Conservation (phyloP, 1,140 invertebrate species). For the Babylonia areolata region DNA sequence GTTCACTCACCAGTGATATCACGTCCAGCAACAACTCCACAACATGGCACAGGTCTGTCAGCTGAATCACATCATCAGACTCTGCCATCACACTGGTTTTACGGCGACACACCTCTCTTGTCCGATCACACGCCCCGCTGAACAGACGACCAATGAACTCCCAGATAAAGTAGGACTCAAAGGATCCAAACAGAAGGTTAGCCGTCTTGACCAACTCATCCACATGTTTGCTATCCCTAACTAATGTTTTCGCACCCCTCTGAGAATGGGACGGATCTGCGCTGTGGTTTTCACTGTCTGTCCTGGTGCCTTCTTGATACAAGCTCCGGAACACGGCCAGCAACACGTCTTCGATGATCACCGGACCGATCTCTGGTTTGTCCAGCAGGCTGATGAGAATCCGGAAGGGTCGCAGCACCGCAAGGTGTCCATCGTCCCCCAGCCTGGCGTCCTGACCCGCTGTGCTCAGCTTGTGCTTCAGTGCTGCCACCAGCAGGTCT, state of each 20-base stretch:
- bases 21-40: conserved; percentile 88
- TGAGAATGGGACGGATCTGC: conserved; percentile 32
- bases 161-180: conserved; percentile 93
- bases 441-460: conserved; percentile 28
- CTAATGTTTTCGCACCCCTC: background rate
- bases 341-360: conserved; percentile 90
- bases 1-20: conserved; percentile 80
- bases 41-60: conserved; percentile 81
- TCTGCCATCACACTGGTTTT: conserved; percentile 38
- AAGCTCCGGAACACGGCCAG: conserved; percentile 88
- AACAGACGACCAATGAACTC: conserved; percentile 86
- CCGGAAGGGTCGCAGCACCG: conserved; percentile 85
- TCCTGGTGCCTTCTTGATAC: conserved; percentile 58
- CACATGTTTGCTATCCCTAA: conserved; percentile 42
- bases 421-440: conserved; percentile 43
- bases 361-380: conserved; percentile 90
- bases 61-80: conserved; percentile 53
- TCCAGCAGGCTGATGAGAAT: conserved; percentile 92
- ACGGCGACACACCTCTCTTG: conserved; percentile 25
- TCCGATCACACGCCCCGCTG: conserved; percentile 79
- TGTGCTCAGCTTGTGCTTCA: conserved; percentile 75
- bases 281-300: conserved; percentile 44
- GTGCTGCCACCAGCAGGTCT: conserved; percentile 77
- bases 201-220: conserved; percentile 86
- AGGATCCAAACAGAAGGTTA: conserved; percentile 89